Percentiles rank a stretch among this genome's conserved stretches.
phyloP scores from a whole-genome alignment of 2,113 vertebrate species.

The Otus sunia region DNA sequence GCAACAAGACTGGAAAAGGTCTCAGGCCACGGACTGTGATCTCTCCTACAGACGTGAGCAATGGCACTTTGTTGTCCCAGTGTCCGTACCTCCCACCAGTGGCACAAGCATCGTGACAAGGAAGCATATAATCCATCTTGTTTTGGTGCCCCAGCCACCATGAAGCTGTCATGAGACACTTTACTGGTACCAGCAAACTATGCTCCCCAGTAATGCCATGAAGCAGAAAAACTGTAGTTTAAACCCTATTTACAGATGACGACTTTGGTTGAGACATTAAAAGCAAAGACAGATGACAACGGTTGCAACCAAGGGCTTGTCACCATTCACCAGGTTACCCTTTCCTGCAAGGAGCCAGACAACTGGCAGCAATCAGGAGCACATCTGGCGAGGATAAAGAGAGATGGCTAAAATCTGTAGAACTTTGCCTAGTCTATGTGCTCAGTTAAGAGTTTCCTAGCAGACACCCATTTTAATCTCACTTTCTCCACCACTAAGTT shows the following conservation, averaged over 20 bases:
- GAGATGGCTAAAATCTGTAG: background rate
- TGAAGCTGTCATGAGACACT: rapidly evolving
- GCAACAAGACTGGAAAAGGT: background rate
- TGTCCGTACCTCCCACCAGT: rapidly evolving
- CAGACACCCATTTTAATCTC: background rate
- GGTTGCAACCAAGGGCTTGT: background rate
- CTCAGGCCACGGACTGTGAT: rapidly evolving
- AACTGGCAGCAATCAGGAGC: background rate
- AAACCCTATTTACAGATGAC: background rate
- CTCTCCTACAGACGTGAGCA: rapidly evolving
- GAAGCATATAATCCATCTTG: rapidly evolving
- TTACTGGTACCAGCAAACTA: background rate
- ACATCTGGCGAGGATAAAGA: background rate
- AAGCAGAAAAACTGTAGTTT: background rate
- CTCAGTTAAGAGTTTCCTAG: background rate
- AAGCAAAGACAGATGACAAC: background rate
- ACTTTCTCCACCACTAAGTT: background rate
- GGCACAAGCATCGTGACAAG: rapidly evolving
- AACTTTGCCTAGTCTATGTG: background rate
- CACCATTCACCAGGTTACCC: background rate
- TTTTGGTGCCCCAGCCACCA: background rate
- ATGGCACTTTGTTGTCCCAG: background rate
- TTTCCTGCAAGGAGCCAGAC: background rate
- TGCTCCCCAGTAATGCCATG: rapidly evolving
- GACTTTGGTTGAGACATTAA: background rate